Evolutionary conservation across 2,113 vertebrate genomes (phyloP), one percentile per base, ranked within the genome.

Genomic region (Nesogale talazaci): DNA sequence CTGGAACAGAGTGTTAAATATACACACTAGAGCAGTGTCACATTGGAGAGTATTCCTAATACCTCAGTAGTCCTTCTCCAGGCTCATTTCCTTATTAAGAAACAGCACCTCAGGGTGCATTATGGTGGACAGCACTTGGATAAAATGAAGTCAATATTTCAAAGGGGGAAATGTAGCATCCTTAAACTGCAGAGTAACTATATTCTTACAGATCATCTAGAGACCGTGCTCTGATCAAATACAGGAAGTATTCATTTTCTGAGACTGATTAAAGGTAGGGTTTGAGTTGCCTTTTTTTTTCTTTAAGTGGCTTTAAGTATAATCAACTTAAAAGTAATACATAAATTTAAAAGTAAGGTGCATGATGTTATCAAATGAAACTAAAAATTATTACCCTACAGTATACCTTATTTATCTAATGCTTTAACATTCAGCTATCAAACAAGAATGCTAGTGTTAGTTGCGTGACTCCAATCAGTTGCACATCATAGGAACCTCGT

Each of bases 61-160:
- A 57, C 57, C 56, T 86, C 74, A 29, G 29, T 25, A 75, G 52
- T 84, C 63, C 84, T 57, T 1, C 76, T 81, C 87, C 22, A 19
- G 76, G 70, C 56, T 67, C 56, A 42, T 3, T 85, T 3, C 3
- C 81, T 85, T 93, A 90, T 86, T 82, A 93, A 89, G 82, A 86
- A 94, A 77, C 29, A 70, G 61, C 19, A 70, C 72, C 46, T 86
- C 14, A 0, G 70, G 57, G 77, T 84, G 36, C 40, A 9, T 69
- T 1, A 3, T 42, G 34, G 74, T 7, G 34, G 65, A 42, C 42
- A 84, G 42, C 17, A 42, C 70, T 36, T 25, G 36, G 63, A 87
- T 84, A 75, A 94, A 95, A 96, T 88, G 76, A 95, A 96, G 92
- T 83, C 92, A 88, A 38, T 90, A 83, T 90, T 93, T 94, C 90